Conservation (phyloP, 2,113 vertebrate genomes). For the Gasterosteus aculeatus region DNA sequence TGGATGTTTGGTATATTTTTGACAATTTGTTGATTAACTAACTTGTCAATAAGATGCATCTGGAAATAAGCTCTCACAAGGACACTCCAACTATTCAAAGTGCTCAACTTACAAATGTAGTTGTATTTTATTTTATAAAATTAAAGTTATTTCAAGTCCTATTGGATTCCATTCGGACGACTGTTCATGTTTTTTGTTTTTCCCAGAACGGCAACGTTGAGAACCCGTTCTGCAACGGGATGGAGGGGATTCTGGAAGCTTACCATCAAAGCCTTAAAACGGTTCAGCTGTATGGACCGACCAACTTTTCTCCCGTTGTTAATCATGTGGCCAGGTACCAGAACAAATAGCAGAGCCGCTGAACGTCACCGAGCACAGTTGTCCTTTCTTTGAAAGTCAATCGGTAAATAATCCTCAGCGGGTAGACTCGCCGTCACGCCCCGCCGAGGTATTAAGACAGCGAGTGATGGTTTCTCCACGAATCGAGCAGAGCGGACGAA, state of each 20-base stretch:
- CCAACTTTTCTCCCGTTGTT: slow-evolving; percentile 94
- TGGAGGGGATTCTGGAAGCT: slow-evolving; percentile 93
- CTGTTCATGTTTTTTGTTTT: slow-evolving; percentile 14
- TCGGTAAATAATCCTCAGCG: slow-evolving; percentile 19
- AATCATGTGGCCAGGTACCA: slow-evolving; percentile 92
- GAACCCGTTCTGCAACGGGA: slow-evolving; percentile 92
- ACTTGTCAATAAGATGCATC: neutral
- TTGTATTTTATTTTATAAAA: too few species aligned
- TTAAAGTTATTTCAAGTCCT: neutral
- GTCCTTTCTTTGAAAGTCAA: slow-evolving; percentile 30
- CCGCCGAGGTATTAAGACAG: slow-evolving; percentile 14
- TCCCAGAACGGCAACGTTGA: slow-evolving; percentile 90
- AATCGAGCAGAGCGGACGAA: slow-evolving; percentile 50
- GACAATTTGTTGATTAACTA: neutral
- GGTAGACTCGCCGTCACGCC: neutral
- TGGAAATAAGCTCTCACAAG: neutral
- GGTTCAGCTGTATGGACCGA: slow-evolving; percentile 96
- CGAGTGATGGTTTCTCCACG: slow-evolving; percentile 43
- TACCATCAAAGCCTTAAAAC: slow-evolving; percentile 95
- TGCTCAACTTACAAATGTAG: too few species aligned
- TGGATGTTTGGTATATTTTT: neutral
- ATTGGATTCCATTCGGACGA: neutral
- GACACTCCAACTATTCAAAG: too few species aligned
- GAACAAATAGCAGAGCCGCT: neutral
- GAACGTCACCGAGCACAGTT: neutral